Conservation (phyloP, 2,113 vertebrate species). For the Planiliza haematocheilus region DNA sequence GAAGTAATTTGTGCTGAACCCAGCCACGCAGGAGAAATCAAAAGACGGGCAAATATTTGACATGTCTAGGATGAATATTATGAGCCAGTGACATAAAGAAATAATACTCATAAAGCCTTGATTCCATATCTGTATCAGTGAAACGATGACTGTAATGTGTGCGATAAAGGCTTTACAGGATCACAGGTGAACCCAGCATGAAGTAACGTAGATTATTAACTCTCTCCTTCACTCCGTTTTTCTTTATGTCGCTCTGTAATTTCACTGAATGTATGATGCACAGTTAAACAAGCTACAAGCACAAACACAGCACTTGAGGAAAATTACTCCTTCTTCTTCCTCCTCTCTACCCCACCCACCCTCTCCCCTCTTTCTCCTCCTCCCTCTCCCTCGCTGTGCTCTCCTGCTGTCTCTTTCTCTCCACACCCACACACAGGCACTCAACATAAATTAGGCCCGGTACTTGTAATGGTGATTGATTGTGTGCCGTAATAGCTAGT, state of each 20-base stretch:
- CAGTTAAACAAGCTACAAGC: slow-evolving; percentile 39
- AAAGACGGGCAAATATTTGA: neutral
- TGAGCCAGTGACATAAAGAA: too few relatives aligned
- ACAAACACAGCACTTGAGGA: slow-evolving; percentile 62
- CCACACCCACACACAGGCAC: slow-evolving; percentile 47
- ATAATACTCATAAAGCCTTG: too few relatives aligned
- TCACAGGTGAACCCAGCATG: too few relatives aligned
- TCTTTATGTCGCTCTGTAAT: slow-evolving; percentile 17
- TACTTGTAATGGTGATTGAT: slow-evolving; percentile 53
- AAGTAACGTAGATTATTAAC: neutral
- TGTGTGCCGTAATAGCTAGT: slow-evolving; percentile 37
- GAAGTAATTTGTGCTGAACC: too few relatives aligned
- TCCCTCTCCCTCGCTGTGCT: slow-evolving; percentile 8
- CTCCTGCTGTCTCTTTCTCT: slow-evolving; percentile 22
- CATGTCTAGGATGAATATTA: too few relatives aligned
- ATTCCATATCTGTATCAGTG: too few relatives aligned
- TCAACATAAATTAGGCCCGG: slow-evolving; percentile 47
- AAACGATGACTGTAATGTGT: too few relatives aligned
- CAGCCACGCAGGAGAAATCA: neutral
- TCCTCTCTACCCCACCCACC: slow-evolving; percentile 6
- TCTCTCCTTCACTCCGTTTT: neutral
- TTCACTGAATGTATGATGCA: slow-evolving; percentile 39
- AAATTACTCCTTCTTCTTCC: slow-evolving; percentile 25
- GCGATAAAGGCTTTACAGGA: too few relatives aligned
- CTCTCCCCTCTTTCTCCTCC: slow-evolving; percentile 19